phyloP scores from a whole-genome alignment of 2,888 invertebrate species.

The Emmelina monodactyla region DNA sequence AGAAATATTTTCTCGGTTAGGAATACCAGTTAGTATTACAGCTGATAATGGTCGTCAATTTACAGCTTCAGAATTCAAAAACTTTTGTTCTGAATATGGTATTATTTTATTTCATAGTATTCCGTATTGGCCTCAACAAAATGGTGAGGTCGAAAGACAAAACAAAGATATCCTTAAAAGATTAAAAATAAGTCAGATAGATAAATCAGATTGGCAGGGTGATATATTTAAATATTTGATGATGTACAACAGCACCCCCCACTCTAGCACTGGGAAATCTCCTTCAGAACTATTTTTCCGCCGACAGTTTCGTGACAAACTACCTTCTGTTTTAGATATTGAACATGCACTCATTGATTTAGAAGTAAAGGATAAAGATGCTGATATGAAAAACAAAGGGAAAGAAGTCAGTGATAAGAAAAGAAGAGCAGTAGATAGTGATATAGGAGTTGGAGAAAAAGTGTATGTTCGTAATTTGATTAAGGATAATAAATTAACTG shows the following conservation, averaged over 20 bases:
- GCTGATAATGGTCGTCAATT: slow-evolving; percentile 12
- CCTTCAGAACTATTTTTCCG: slow-evolving; percentile 6
- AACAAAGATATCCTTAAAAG: slow-evolving; percentile 7
- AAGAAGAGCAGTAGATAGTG: slow-evolving; percentile 6
- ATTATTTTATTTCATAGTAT: not conserved
- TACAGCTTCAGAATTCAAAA: slow-evolving; percentile 5
- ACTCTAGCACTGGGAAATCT: slow-evolving; percentile 12
- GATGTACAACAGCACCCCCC: slow-evolving; percentile 17
- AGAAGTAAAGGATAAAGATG: slow-evolving; percentile 13
- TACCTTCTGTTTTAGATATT: not conserved
- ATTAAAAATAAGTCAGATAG: slow-evolving; percentile 4
- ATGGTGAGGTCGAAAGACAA: slow-evolving; percentile 9
- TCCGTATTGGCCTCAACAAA: slow-evolving; percentile 5
- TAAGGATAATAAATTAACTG: too few relatives aligned
- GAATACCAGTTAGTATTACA: slow-evolving; percentile 6
- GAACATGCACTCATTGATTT: slow-evolving; percentile 7
- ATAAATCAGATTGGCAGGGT: slow-evolving; percentile 1
- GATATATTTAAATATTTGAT: slow-evolving; percentile 3
- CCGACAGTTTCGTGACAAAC: slow-evolving; percentile 13
- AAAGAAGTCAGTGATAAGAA: slow-evolving; percentile 1
- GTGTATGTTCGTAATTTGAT: slow-evolving; percentile 13
- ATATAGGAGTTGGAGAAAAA: slow-evolving; percentile 10
- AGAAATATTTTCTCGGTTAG: slow-evolving; percentile 4
- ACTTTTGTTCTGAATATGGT: not conserved
- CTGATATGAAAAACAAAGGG: slow-evolving; percentile 1